These are phyloP conservation scores for Syritta pipiens DNA, from an alignment of 2,888 invertebrate genomes.

Conservation along the genomic window DNA sequence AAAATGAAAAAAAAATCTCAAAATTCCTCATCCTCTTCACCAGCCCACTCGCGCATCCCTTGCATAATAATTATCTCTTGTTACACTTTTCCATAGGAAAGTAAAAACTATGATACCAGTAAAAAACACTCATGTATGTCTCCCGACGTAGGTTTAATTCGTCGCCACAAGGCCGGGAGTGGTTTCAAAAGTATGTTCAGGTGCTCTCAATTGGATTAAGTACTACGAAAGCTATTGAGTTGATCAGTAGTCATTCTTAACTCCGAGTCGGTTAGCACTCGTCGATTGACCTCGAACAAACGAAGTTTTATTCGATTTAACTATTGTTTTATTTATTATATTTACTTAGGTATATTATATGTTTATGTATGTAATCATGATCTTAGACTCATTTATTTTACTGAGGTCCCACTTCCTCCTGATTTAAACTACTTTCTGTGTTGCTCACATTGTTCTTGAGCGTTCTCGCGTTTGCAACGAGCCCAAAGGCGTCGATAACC, in stretches of 20 bases:
- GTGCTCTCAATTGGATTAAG: constrained; percentile 6
- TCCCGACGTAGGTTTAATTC: constrained; percentile 4
- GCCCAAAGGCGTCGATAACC: constrained; percentile 72
- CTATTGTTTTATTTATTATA: constrained; percentile 27
- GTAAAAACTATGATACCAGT: not conserved
- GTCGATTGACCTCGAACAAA: not conserved
- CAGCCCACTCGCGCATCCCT: constrained; percentile 20
- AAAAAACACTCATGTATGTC: not conserved
- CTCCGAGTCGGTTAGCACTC: too few species aligned
- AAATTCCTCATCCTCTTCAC: constrained; percentile 23
- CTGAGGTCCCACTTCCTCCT: constrained; percentile 14
- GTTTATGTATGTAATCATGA: constrained; percentile 7
- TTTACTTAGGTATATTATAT: not conserved
- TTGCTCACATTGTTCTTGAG: not conserved
- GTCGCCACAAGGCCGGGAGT: constrained; percentile 14
- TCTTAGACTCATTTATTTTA: not conserved
- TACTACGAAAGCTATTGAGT: constrained; percentile 25
- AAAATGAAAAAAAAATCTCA: not conserved
- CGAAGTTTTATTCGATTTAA: constrained; percentile 7
- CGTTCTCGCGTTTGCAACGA: constrained; percentile 29
- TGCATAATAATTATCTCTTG: constrained; percentile 31
- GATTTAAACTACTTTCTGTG: constrained; percentile 27
- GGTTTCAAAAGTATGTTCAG: constrained; percentile 30
- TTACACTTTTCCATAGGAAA: constrained; percentile 19
- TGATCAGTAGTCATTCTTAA: too few species aligned